phyloP scores from a whole-genome alignment of 2,888 invertebrate species.

The Apamea anceps region DNA sequence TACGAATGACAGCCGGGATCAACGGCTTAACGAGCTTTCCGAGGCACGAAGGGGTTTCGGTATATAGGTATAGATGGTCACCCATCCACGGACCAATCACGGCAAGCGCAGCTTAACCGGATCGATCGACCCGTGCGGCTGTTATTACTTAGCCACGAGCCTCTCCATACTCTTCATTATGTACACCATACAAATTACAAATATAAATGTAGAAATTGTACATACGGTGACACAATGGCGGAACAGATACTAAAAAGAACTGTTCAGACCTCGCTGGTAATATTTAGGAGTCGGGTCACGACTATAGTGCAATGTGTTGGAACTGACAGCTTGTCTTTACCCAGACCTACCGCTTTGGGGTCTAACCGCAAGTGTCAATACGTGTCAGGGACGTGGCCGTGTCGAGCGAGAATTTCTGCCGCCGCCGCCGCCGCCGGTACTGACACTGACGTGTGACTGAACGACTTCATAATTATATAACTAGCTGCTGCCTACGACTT shows the following conservation, averaged over 20 bases:
- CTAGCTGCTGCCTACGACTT: no score
- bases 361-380: slow-evolving; percentile 23
- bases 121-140: no score
- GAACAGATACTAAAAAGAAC: no score
- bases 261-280: neutral
- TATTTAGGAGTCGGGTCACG: neutral
- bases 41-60: no score
- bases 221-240: neutral
- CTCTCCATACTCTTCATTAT: neutral
- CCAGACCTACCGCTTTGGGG: neutral
- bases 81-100: no score
- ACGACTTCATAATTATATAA: neutral
- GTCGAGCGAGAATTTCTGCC: neutral
- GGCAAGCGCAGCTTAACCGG: no score
- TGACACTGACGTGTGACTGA: neutral
- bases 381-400: neutral
- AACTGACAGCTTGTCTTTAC: slow-evolving; percentile 6
- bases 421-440: neutral
- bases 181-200: neutral
- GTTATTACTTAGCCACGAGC: no score
- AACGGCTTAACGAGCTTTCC: no score
- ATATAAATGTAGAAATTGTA: neutral
- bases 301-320: slow-evolving; percentile 13
- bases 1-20: no score
- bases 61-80: no score